These are phyloP conservation scores for Rhegmatorhina hoffmannsi DNA, from an alignment of 2,113 vertebrate species.

Conservation along the genomic window DNA sequence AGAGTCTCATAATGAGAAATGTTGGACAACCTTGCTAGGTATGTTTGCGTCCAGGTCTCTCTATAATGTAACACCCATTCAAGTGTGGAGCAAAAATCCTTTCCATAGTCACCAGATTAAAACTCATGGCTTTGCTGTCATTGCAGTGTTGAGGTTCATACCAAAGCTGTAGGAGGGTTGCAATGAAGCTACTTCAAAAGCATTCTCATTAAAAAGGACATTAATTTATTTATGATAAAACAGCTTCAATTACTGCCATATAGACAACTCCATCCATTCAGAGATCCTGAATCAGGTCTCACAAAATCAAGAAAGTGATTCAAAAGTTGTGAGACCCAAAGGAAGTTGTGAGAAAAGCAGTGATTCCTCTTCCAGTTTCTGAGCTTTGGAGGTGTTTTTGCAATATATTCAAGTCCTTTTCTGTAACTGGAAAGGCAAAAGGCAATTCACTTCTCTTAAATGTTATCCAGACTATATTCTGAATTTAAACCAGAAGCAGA, in stretches of 20 bases:
- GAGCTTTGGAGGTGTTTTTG: neutral
- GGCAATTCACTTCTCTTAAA: neutral
- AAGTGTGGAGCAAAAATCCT: neutral
- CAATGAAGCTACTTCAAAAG: neutral
- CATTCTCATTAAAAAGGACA: neutral
- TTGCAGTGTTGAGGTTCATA: neutral
- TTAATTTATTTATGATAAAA: neutral
- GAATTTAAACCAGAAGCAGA: neutral
- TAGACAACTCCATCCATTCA: neutral
- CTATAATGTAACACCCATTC: neutral
- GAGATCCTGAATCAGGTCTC: neutral
- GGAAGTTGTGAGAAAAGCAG: accelerated
- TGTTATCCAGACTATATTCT: neutral
- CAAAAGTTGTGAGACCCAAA: neutral
- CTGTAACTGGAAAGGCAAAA: neutral
- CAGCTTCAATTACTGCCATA: neutral
- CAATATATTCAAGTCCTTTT: neutral
- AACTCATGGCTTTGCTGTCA: neutral
- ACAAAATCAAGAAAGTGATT: neutral
- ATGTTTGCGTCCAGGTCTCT: neutral
- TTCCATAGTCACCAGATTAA: neutral
- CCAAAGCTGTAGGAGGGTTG: neutral
- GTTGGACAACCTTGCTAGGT: neutral
- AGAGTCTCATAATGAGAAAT: neutral
- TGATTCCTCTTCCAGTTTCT: neutral